Percentiles rank a stretch among this genome's conserved stretches.
Evolutionary conservation across 1,140 invertebrate species (phyloP).

Genomic region (Arctopsyche grandis): DNA sequence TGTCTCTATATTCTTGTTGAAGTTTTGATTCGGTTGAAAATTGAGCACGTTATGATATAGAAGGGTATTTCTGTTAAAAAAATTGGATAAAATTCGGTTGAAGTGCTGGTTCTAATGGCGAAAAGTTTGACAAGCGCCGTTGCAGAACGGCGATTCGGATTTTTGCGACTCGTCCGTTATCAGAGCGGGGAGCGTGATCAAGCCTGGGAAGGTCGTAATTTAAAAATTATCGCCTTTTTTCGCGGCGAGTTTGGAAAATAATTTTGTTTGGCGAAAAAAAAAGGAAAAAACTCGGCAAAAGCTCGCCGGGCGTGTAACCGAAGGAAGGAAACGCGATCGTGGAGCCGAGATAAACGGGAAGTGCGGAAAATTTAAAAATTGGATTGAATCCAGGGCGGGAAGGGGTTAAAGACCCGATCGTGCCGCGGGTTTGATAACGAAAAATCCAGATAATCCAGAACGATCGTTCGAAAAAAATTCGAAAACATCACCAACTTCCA

Average conservation of each 20-base stretch:
- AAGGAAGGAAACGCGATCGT: slow-evolving; percentile 41
- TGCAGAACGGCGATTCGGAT: slow-evolving; percentile 17
- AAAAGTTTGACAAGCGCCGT: slow-evolving; percentile 35
- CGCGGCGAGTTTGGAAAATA: slow-evolving; percentile 52
- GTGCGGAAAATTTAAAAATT: slow-evolving; percentile 43
- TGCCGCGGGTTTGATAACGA: slow-evolving; percentile 21
- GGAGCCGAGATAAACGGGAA: slow-evolving; percentile 39
- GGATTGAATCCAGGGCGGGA: slow-evolving; percentile 31
- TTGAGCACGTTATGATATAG: too few species aligned
- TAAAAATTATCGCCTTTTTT: slow-evolving; percentile 54
- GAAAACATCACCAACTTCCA: neutral
- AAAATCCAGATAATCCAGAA: slow-evolving; percentile 1
- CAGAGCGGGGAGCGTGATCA: slow-evolving; percentile 49
- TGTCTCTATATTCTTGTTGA: too few species aligned
- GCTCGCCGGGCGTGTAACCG: slow-evolving; percentile 35
- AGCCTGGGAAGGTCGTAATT: slow-evolving; percentile 50
- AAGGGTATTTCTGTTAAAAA: too few species aligned
- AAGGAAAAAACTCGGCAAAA: slow-evolving; percentile 24
- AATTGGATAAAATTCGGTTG: too few species aligned
- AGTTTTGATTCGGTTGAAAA: too few species aligned
- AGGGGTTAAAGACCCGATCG: slow-evolving; percentile 23
- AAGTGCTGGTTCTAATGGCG: neutral
- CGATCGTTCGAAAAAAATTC: neutral
- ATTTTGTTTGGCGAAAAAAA: slow-evolving; percentile 44
- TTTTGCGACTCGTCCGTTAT: slow-evolving; percentile 37